Evolutionary conservation across 1,140 invertebrate genomes (phyloP).

Genomic region (Macrobrachium nipponense): DNA sequence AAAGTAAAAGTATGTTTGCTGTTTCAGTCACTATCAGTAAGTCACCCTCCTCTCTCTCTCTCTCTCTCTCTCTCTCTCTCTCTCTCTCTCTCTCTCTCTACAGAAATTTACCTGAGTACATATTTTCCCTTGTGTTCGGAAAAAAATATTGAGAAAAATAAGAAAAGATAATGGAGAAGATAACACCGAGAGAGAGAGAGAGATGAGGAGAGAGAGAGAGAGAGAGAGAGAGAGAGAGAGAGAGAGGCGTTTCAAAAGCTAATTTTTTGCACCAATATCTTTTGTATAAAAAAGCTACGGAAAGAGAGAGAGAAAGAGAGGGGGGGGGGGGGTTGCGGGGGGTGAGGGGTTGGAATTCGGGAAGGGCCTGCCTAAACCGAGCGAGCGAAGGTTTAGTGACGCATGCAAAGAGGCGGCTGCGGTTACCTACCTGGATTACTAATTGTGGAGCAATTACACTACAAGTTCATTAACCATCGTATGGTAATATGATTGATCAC

Average conservation of each 20-base stretch:
- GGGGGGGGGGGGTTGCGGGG: not conserved
- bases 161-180: too few species aligned
- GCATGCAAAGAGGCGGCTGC: not conserved
- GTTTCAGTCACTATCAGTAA: not conserved
- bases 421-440: too few species aligned
- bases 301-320: constrained; percentile 23
- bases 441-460: too few species aligned
- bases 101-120: too few species aligned
- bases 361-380: not conserved
- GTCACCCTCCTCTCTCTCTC: constrained; percentile 20
- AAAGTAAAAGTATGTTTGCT: not conserved
- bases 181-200: not conserved
- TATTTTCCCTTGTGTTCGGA: too few species aligned
- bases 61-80: constrained; percentile 32
- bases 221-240: constrained; percentile 18
- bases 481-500: too few species aligned
- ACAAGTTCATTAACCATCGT: too few species aligned
- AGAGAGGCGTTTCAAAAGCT: not conserved
- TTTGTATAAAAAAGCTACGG: too few species aligned
- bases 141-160: not conserved
- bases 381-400: not conserved
- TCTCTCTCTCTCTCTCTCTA: not conserved
- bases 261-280: too few species aligned
- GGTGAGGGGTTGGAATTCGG: not conserved
- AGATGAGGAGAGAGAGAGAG: constrained; percentile 1